Conservation (phyloP, 2,797 vertebrate species). For the Clarias pachynema region DNA sequence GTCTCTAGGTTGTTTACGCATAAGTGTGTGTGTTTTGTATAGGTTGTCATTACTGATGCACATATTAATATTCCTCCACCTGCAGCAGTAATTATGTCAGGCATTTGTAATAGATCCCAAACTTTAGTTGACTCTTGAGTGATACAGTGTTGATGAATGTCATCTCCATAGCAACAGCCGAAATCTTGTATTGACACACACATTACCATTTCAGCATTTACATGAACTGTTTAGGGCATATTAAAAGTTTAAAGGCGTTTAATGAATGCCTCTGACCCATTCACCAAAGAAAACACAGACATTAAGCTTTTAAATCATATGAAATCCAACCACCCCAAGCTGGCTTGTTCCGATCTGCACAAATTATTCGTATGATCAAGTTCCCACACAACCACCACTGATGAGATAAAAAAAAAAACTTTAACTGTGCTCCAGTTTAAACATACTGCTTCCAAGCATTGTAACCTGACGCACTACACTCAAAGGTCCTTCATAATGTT, state of each 20-base stretch:
- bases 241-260: conserved; percentile 1
- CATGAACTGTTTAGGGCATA: neutral
- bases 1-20: no score
- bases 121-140: neutral
- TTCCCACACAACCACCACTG: neutral
- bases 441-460: neutral
- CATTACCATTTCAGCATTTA: neutral
- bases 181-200: conserved; percentile 7
- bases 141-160: neutral
- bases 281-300: neutral
- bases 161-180: neutral
- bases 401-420: neutral
- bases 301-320: neutral
- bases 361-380: neutral
- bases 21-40: neutral
- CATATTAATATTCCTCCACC: neutral
- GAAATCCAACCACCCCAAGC: neutral
- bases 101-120: neutral
- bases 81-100: neutral
- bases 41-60: no score
- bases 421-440: neutral
- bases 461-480: neutral
- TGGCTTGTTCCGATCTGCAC: neutral
- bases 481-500: neutral
- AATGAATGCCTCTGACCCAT: neutral